A percentile compares a stretch with the other conserved stretches of the same genome.
Evolutionary conservation across 1,140 invertebrate genomes (phyloP).

Genomic region (Drosophila trapezifrons): DNA sequence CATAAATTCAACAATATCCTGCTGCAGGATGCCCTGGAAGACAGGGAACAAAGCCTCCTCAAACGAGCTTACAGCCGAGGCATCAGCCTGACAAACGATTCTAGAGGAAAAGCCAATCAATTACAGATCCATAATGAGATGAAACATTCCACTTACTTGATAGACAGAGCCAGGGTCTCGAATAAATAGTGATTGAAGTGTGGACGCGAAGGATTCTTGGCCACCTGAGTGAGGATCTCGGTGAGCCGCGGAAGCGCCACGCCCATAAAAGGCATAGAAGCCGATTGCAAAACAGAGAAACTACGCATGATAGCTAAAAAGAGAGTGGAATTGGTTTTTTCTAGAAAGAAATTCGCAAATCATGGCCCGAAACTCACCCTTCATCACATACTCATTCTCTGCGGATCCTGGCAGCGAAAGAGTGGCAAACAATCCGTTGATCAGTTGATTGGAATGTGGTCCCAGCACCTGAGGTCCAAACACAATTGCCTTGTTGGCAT

Average conservation of each 20-base stretch:
- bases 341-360: not conserved
- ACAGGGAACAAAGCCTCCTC: constrained; percentile 96
- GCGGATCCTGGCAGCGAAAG: constrained; percentile 90
- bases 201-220: constrained; percentile 97
- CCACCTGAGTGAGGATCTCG: constrained; percentile 91
- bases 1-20: constrained; percentile 97
- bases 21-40: constrained; percentile 95
- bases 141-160: constrained; percentile 85
- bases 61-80: constrained; percentile 92
- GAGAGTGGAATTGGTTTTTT: constrained; percentile 4
- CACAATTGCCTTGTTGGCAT: constrained; percentile 85
- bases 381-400: constrained; percentile 99
- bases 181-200: constrained; percentile 99
- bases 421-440: constrained; percentile 90
- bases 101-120: constrained; percentile 29
- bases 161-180: constrained; percentile 94
- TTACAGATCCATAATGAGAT: not conserved
- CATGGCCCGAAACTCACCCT: constrained; percentile 86
- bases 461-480: constrained; percentile 84
- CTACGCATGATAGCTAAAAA: constrained; percentile 93
- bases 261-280: constrained; percentile 91
- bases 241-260: constrained; percentile 93
- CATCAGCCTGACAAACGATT: constrained; percentile 93
- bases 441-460: constrained; percentile 88
- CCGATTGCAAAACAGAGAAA: constrained; percentile 92